phyloP scores from a whole-genome alignment of 1,140 invertebrate genomes.

The Heliothis subflexa region DNA sequence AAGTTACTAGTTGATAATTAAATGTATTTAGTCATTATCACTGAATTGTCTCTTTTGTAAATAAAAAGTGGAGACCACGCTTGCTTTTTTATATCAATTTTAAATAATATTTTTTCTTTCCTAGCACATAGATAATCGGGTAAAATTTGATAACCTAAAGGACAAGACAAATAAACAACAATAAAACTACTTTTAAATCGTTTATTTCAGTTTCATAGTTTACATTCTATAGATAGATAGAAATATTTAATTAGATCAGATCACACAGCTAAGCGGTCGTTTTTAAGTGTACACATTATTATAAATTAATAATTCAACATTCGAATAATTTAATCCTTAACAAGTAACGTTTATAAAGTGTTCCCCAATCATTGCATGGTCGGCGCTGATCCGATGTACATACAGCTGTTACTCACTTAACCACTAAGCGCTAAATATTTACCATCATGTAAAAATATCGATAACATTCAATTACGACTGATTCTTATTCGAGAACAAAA shows the following conservation, averaged over 20 bases:
- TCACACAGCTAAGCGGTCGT: constrained; percentile 81
- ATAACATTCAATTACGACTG: constrained; percentile 80
- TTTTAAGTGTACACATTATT: constrained; percentile 78
- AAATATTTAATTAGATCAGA: constrained; percentile 83
- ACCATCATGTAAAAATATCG: constrained; percentile 80
- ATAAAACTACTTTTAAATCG: constrained; percentile 78
- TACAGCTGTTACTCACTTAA: constrained; percentile 75
- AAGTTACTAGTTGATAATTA: not conserved
- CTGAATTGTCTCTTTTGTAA: constrained; percentile 26
- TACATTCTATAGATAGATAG: constrained; percentile 83
- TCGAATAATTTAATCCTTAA: constrained; percentile 84
- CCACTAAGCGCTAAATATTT: constrained; percentile 72
- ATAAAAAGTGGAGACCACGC: constrained; percentile 19
- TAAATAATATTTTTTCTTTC: too few relatives aligned
- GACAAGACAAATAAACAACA: constrained; percentile 66
- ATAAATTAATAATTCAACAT: constrained; percentile 83
- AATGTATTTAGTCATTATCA: constrained; percentile 12
- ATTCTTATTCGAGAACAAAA: constrained; percentile 80
- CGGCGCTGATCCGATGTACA: constrained; percentile 62
- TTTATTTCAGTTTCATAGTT: constrained; percentile 83
- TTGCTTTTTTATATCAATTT: not conserved
- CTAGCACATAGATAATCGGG: not conserved
- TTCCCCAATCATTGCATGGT: constrained; percentile 76
- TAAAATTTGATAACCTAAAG: not conserved
- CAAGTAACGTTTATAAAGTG: constrained; percentile 81